Conservation (phyloP, 2,797 vertebrate genomes). For the Cynopterus sphinx region DNA sequence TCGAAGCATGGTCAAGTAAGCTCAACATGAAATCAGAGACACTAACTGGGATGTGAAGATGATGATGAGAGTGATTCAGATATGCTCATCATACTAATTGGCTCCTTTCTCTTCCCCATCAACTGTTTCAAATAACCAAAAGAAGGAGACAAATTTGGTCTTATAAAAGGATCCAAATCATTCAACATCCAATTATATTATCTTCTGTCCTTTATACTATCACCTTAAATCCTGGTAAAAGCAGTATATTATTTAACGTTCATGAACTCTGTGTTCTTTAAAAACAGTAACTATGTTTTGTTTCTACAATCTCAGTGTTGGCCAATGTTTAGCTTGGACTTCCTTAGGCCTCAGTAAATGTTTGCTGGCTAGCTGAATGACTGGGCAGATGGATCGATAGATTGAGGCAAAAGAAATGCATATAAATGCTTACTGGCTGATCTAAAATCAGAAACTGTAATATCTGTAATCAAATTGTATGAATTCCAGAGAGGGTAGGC, state of each 20-base stretch:
- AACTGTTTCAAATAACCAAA: conserved; percentile 12
- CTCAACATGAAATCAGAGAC: neutral
- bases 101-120: neutral
- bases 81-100: neutral
- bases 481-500: neutral
- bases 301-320: conserved; percentile 4
- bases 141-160: neutral
- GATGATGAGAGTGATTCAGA: neutral
- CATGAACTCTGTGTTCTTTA: neutral
- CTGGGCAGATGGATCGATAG: neutral
- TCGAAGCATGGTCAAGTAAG: neutral
- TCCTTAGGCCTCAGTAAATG: neutral
- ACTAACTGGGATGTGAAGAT: neutral
- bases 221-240: neutral
- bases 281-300: neutral
- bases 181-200: neutral
- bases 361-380: neutral
- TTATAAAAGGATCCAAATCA: neutral
- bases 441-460: conserved; percentile 1
- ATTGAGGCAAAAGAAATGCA: neutral
- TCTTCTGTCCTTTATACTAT: neutral
- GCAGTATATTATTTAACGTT: neutral
- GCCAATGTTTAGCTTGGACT: neutral
- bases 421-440: neutral
- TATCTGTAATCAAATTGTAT: neutral